Base-by-base conservation (phyloP, 2,797 vertebrate genomes). In the Onychomys torridus region DNA sequence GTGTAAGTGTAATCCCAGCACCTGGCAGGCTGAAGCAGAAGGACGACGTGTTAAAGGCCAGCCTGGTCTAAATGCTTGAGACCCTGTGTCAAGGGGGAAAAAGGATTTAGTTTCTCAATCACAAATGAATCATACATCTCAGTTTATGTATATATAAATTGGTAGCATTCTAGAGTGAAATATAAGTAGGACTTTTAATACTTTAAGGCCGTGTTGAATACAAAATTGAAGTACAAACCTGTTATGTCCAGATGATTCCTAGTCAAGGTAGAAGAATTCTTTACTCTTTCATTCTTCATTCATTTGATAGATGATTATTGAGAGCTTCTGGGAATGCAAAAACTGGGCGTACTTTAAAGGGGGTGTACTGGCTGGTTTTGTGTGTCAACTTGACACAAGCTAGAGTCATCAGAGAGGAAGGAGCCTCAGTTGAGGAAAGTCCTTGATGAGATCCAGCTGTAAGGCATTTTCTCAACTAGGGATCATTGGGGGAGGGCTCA, bases 211-310 rank as follows among this genome's bases (percentile, higher is more conserved):
- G 95, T 76, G 21, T 75, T 69, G 82, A 94, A 59, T 91, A 57
- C 46, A 94, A 73, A 91, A 71, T 32, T 49, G 11, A 88, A 17
- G n/a, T 43, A 69, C 9, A 89, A 21, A 11, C 49, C 93, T 40
- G 23, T 57, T 77, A 32, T 55, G 75, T 55, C 7, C 59, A 59
- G 8, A 2, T 96, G 88, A 81, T 77, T 76, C 43, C 61, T 32
- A 85, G 46, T 59, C 52, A 93, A 34, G n/a, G 55, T 92, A 73
- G 85, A 91, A 96, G 88, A 55, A 71, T 95, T 86, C 25, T 76
- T 69, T 86, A 93, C 92, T 92, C 55, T 61, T 86, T 86, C 21
- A 76, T 69, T 90, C 49, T 95, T 89, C 29, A 65, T 92, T 90
- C n/a, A 67, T 90, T 85, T 19, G 14, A 32, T 46, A 61, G 81